Conservation (phyloP, 2,888 invertebrate genomes). For the Drosophila paranaensis region DNA sequence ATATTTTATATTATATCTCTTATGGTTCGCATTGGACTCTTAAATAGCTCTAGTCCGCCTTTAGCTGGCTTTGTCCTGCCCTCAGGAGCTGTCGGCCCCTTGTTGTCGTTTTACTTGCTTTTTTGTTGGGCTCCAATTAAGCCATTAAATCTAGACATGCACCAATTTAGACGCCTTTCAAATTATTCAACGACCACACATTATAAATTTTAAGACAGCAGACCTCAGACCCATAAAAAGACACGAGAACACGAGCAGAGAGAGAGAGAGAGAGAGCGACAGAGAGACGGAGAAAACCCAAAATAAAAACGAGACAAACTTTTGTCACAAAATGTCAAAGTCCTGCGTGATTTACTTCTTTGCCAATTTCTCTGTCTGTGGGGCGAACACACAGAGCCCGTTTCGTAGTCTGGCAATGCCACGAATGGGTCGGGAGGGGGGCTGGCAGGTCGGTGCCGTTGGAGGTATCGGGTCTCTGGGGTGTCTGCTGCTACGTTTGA, state of each 20-base stretch:
- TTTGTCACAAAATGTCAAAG: conserved; percentile 78
- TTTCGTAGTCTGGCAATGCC: conserved; percentile 5
- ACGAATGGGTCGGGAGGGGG: neutral
- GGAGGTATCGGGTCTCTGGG: conserved; percentile 37
- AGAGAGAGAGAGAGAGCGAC: neutral
- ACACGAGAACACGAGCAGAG: conserved; percentile 4
- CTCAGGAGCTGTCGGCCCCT: conserved; percentile 1
- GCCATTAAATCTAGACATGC: conserved; percentile 79
- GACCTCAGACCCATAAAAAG: conserved; percentile 51
- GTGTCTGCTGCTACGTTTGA: conserved; percentile 71
- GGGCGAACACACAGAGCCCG: conserved; percentile 10
- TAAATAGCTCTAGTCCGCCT: conserved; percentile 3
- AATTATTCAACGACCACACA: conserved; percentile 84
- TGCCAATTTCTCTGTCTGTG: conserved; percentile 32
- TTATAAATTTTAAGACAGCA: conserved; percentile 80
- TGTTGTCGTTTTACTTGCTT: neutral
- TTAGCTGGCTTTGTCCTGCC: conserved; percentile 2
- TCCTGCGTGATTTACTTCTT: conserved; percentile 71
- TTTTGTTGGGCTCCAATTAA: conserved; percentile 59
- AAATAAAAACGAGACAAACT: conserved; percentile 36
- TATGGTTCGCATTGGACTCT: neutral
- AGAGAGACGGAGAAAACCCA: neutral
- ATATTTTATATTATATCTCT: neutral
- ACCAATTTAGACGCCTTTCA: conserved; percentile 81
- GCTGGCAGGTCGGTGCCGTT: neutral